Evolutionary conservation across 2,888 invertebrate species (phyloP), one percentile per base, ranked within the genome.

Genomic region (Nematopogon swammerdamellus): DNA sequence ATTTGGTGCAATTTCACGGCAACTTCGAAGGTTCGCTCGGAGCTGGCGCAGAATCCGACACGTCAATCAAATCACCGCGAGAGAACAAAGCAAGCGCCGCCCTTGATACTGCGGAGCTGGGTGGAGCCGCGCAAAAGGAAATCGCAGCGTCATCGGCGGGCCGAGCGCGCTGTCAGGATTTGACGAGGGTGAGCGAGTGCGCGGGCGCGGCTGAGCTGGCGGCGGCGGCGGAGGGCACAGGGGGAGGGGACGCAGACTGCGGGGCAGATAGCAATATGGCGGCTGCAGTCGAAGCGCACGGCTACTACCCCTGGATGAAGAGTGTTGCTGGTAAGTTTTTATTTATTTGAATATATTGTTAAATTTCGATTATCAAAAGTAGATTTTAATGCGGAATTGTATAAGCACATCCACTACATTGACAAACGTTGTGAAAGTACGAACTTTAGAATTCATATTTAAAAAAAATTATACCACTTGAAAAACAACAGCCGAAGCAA

Each of bases 271-370:
- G 66, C 70, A 76, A 74, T 63, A 72, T 73, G 74, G 75, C 74
- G 59, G 59, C 63, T 52, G 56, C 70, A 55, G 16, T 20, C 46
- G 72, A 72, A 59, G 64, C 63, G 55, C 70, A 70, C 60, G 67
- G 63, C 52, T 70, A 66, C 58, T 81, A 82, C 61, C 83, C 84
- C 0, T 85, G 85, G 84, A 85, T 85, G 84, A 84, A 84, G 58
- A 73, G 71, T 56, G 62, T 70, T 49, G 67, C 68, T 59, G 75
- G 82, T 82, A 70, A 54, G 63, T 60, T n/a, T 1, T 11, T 17
- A 5, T 43, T 36, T 6, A 44, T 46, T 17, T 29, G n/a, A 46
- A 30, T 57, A 52, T 47, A 53, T 47, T 53, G 17, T 45, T 29
- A 30, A 42, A 10, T 51, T 49, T 47, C 19, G 25, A 51, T 51